These are phyloP conservation scores for Vandiemenella viatica DNA, from an alignment of 2,888 invertebrate species.

Conservation along the genomic window DNA sequence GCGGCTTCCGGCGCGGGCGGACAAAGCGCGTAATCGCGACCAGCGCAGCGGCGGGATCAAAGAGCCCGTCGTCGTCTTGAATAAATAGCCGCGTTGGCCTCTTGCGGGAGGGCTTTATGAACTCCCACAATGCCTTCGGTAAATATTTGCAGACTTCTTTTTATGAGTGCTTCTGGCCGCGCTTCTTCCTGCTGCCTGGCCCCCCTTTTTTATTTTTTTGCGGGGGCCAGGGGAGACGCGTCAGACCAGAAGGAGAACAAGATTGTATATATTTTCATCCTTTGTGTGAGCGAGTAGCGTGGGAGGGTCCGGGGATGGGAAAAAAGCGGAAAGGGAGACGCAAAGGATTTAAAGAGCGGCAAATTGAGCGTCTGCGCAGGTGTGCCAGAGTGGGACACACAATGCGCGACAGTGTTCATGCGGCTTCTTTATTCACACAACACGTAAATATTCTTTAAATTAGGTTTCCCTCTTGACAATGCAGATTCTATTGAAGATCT, in stretches of 20 bases:
- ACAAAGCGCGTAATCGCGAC: too few relatives aligned
- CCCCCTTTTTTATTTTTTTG: too few relatives aligned
- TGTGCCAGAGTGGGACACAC: too few relatives aligned
- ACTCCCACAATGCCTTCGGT: constrained; percentile 15
- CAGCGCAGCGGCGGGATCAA: too few relatives aligned
- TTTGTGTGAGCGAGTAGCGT: not conserved
- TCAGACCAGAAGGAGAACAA: not conserved
- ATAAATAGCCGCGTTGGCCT: not conserved
- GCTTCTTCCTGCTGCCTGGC: not conserved
- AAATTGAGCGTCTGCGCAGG: not conserved
- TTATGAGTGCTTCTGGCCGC: not conserved
- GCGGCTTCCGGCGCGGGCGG: not conserved
- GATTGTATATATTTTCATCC: not conserved
- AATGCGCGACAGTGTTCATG: constrained; percentile 1
- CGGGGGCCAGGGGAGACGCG: not conserved
- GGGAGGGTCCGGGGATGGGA: too few relatives aligned
- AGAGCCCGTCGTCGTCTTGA: too few relatives aligned
- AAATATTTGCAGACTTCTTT: constrained; percentile 16
- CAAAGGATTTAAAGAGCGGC: constrained; percentile 9
- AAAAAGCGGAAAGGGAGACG: not conserved
- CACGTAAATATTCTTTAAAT: too few relatives aligned
- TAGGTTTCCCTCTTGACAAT: too few relatives aligned
- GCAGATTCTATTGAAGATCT: too few relatives aligned
- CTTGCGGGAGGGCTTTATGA: constrained; percentile 11
- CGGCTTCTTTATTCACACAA: too few relatives aligned